These are phyloP conservation scores for Crotalus tigris DNA, from an alignment of 2,113 vertebrate genomes.

Conservation along the genomic window DNA sequence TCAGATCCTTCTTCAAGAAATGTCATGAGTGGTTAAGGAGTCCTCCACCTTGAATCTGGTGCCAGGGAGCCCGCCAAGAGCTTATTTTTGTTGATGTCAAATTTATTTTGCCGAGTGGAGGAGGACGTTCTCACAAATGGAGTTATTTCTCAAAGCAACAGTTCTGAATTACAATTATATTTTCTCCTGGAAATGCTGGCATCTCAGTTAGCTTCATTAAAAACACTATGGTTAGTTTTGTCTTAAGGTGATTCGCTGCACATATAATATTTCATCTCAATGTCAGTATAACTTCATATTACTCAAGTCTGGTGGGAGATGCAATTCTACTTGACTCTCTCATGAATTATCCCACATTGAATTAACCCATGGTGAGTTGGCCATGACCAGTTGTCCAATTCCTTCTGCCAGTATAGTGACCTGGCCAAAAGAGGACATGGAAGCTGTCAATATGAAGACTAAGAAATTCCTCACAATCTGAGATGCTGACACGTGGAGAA, in stretches of 20 bases:
- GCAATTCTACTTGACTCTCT: no score
- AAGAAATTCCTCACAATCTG: no score
- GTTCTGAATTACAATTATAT: not conserved
- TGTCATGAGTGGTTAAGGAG: not conserved
- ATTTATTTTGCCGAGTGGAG: not conserved
- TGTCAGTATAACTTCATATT: not conserved
- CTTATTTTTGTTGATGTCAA: not conserved
- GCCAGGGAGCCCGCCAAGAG: not conserved
- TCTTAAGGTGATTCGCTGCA: not conserved
- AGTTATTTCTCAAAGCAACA: not conserved
- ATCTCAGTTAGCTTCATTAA: not conserved
- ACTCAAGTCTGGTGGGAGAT: not conserved
- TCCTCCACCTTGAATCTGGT: not conserved
- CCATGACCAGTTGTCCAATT: no score
- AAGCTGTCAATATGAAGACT: no score
- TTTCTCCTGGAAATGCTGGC: not conserved
- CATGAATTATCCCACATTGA: no score
- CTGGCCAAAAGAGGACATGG: no score
- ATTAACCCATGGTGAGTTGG: no score
- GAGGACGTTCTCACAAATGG: not conserved
- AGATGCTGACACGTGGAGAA: no score
- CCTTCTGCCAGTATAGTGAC: no score
- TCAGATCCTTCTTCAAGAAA: not conserved
- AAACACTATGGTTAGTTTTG: not conserved
- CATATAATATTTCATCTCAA: not conserved